A percentile compares a stretch with the other conserved stretches of the same genome.
Evolutionary conservation across 2,888 invertebrate species (phyloP).

Genomic region (Flexamia atlantica): DNA sequence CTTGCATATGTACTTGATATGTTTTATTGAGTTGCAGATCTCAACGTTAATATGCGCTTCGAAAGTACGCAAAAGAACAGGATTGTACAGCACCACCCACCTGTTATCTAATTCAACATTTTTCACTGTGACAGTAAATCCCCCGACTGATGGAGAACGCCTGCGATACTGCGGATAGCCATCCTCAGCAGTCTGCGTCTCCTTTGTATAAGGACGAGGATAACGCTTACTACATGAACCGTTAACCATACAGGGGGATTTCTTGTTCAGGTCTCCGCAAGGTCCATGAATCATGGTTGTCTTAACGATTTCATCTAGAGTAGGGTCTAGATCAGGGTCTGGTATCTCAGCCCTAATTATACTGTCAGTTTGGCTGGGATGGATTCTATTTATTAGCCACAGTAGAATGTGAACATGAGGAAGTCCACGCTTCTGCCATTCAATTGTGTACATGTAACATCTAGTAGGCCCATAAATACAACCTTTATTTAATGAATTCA

Average conservation of each 20-base stretch:
- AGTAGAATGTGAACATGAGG: slow-evolving; percentile 67
- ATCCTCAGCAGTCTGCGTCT: slow-evolving; percentile 68
- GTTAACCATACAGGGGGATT: slow-evolving; percentile 73
- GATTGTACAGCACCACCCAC: slow-evolving; percentile 67
- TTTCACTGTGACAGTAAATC: slow-evolving; percentile 6
- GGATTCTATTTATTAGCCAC: slow-evolving; percentile 66
- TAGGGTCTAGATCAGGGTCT: slow-evolving; percentile 69
- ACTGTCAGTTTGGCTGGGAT: slow-evolving; percentile 69
- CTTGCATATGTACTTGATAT: slow-evolving; percentile 69
- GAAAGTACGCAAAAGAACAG: slow-evolving; percentile 61
- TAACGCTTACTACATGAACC: slow-evolving; percentile 73
- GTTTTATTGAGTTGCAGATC: slow-evolving; percentile 68
- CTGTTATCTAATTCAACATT: slow-evolving; percentile 64
- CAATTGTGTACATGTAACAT: slow-evolving; percentile 68
- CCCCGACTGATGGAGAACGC: slow-evolving; percentile 57
- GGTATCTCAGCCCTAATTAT: slow-evolving; percentile 73
- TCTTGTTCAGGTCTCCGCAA: slow-evolving; percentile 71
- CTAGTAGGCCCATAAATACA: slow-evolving; percentile 56
- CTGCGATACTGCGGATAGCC: slow-evolving; percentile 56
- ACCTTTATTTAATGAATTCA: background rate
- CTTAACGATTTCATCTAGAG: slow-evolving; percentile 66
- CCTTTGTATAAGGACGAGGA: slow-evolving; percentile 70
- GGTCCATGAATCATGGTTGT: slow-evolving; percentile 72
- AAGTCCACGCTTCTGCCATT: slow-evolving; percentile 71
- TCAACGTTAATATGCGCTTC: slow-evolving; percentile 68